Conservation (phyloP, 2,888 invertebrate species). For the Caprella mutica region DNA sequence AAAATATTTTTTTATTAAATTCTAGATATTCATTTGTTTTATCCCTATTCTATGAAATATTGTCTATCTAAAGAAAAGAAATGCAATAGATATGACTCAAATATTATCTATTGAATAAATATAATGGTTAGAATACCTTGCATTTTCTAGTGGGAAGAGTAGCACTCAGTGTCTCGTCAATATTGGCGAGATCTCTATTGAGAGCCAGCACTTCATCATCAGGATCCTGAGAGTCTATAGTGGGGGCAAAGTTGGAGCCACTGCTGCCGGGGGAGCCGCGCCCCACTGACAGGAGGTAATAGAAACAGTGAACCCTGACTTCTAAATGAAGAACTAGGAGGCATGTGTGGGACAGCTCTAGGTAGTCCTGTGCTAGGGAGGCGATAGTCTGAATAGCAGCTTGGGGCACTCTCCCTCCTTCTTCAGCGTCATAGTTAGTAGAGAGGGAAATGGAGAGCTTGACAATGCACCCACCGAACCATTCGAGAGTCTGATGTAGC, state of each 20-base stretch:
- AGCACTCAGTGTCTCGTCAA: constrained; percentile 63
- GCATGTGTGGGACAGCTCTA: constrained; percentile 80
- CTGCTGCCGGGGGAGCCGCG: constrained; percentile 14
- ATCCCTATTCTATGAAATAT: not conserved
- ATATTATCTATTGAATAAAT: constrained; percentile 7
- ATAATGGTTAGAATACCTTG: constrained; percentile 15
- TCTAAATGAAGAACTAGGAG: constrained; percentile 84
- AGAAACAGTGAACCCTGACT: constrained; percentile 86
- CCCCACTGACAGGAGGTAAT: constrained; percentile 60
- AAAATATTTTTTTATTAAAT: no score
- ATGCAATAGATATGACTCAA: not conserved
- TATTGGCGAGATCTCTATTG: constrained; percentile 61
- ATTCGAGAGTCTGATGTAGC: constrained; percentile 65
- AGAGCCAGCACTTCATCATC: constrained; percentile 64
- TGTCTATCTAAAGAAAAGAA: not conserved
- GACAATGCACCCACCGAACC: constrained; percentile 40
- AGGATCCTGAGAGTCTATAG: constrained; percentile 62
- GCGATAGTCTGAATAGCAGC: constrained; percentile 52
- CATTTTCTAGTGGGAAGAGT: constrained; percentile 61
- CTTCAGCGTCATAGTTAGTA: not conserved
- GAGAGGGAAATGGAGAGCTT: constrained; percentile 30
- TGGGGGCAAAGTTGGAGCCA: constrained; percentile 40
- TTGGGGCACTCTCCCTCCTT: constrained; percentile 38
- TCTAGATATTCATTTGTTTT: not conserved
- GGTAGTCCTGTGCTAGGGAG: constrained; percentile 63